Percentiles rank a stretch among this genome's conserved stretches.
These are phyloP conservation scores for Phasianus colchicus DNA, from an alignment of 2,113 vertebrate genomes.

Conservation along the genomic window DNA sequence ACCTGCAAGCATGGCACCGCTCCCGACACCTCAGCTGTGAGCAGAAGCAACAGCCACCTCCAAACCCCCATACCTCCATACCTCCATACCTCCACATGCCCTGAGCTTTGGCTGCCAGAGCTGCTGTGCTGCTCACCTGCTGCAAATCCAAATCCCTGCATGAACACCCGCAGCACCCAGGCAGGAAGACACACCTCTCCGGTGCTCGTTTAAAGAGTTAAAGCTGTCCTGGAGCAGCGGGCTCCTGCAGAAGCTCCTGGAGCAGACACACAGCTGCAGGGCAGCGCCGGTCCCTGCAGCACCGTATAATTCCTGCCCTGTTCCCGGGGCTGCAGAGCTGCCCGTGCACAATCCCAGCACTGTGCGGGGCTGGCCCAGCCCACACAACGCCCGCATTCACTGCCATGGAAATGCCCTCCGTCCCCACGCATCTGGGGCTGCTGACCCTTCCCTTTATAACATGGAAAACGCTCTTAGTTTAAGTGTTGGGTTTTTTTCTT, in stretches of 20 bases:
- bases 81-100: background rate
- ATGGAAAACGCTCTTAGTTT: background rate
- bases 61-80: background rate
- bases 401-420: background rate
- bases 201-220: constrained; percentile 59
- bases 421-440: background rate
- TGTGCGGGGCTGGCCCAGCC: constrained; percentile 57
- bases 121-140: background rate
- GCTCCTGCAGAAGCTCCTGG: constrained; percentile 15
- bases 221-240: constrained; percentile 19
- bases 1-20: background rate
- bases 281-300: constrained; percentile 42
- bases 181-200: background rate
- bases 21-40: accelerated
- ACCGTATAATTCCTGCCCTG: constrained; percentile 73
- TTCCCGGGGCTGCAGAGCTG: constrained; percentile 49
- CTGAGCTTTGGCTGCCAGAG: background rate
- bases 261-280: constrained; percentile 65
- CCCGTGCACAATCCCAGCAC: constrained; percentile 63
- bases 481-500: background rate
- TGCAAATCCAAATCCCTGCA: background rate
- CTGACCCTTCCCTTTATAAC: background rate
- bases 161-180: background rate
- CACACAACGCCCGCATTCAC: constrained; percentile 71
- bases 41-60: background rate